These are phyloP conservation scores for Nephrotoma guestfalica DNA, from an alignment of 2,888 invertebrate genomes.

Conservation along the genomic window DNA sequence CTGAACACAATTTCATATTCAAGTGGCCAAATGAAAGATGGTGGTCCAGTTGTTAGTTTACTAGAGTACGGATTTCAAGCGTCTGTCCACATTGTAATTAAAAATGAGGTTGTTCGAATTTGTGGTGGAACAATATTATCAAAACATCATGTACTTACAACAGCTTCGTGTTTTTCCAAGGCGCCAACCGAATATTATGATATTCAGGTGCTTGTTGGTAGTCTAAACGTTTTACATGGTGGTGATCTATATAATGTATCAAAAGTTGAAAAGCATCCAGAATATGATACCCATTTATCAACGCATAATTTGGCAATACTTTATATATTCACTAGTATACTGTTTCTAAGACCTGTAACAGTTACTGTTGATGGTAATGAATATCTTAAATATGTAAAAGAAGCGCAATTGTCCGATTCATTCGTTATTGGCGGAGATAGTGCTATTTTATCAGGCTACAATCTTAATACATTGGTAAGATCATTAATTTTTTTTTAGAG, in stretches of 20 bases:
- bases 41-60: background rate
- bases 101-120: background rate
- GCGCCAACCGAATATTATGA: background rate
- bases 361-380: background rate
- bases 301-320: background rate
- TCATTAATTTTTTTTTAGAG: background rate
- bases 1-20: background rate
- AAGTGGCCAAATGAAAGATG: background rate
- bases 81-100: background rate
- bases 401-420: background rate
- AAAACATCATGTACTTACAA: background rate
- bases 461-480: background rate
- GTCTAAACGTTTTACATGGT: background rate
- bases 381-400: background rate
- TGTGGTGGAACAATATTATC: background rate
- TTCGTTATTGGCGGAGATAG: background rate
- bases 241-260: background rate
- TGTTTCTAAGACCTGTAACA: background rate
- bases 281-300: background rate
- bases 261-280: background rate
- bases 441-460: background rate
- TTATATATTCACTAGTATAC: background rate
- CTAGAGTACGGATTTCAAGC: background rate
- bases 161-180: background rate
- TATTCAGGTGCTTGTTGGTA: background rate